phyloP scores from a whole-genome alignment of 1,140 invertebrate species.

The Harlomillsia oculata region DNA sequence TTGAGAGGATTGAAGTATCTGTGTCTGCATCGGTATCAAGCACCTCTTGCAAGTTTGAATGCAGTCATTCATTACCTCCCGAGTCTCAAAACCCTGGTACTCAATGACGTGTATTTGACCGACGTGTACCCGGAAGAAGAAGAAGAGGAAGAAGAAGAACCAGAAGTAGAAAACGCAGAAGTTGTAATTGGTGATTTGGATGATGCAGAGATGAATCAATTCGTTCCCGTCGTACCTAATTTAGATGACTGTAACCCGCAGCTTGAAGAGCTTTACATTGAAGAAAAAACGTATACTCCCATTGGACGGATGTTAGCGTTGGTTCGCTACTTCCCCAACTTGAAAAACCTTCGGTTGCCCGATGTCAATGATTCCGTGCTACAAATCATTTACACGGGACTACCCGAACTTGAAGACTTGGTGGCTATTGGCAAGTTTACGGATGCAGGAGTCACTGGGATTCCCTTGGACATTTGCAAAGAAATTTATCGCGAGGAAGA shows the following conservation, averaged over 20 bases:
- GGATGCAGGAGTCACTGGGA: slow-evolving; percentile 12
- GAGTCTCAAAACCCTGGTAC: slow-evolving; percentile 2
- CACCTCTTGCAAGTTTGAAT: neutral
- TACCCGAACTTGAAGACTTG: slow-evolving; percentile 4
- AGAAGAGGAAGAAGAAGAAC: neutral
- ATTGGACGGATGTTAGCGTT: slow-evolving; percentile 1
- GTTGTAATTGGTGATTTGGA: too few relatives aligned
- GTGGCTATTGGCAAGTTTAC: slow-evolving; percentile 14
- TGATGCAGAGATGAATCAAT: too few relatives aligned
- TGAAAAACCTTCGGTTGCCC: slow-evolving; percentile 7
- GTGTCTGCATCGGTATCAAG: slow-evolving; percentile 13
- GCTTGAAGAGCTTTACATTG: slow-evolving; percentile 12
- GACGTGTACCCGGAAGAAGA: neutral
- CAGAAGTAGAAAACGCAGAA: neutral
- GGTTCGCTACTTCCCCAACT: slow-evolving; percentile 5
- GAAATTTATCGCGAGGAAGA: neutral
- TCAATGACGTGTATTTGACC: slow-evolving; percentile 1
- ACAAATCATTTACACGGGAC: neutral
- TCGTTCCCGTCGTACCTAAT: too few relatives aligned
- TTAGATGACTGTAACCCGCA: neutral
- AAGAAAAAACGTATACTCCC: slow-evolving; percentile 7
- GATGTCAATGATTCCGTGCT: slow-evolving; percentile 12
- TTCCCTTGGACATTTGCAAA: slow-evolving; percentile 7
- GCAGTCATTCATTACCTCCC: neutral
- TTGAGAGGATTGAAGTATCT: slow-evolving; percentile 6